Percentiles rank a stretch among this genome's conserved stretches.
Conservation (phyloP, 2,797 vertebrate species). For the Ptychobarbus kaznakovi region DNA sequence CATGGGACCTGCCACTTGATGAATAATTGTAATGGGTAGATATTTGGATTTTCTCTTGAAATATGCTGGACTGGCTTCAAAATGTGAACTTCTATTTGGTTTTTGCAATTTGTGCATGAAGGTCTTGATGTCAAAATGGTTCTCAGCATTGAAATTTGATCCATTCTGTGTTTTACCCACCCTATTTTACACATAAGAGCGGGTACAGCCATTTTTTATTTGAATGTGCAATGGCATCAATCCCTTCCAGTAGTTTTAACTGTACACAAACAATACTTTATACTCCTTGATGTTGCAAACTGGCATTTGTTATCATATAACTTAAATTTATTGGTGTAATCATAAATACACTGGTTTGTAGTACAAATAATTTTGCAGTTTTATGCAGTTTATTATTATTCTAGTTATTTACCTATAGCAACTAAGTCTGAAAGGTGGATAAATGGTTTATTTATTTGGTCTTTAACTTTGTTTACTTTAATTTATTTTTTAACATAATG, state of each 20-base stretch:
- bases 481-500: not conserved
- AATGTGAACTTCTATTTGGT: not conserved
- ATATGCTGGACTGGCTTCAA: not conserved
- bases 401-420: not conserved
- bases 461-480: not conserved
- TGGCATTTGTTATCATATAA: not conserved
- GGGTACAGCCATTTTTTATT: not conserved
- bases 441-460: not conserved
- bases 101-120: not conserved
- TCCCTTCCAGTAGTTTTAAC: not conserved
- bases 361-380: not conserved
- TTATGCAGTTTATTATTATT: not conserved
- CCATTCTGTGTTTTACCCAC: not conserved
- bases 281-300: not conserved
- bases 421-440: not conserved
- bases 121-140: not conserved
- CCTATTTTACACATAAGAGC: not conserved
- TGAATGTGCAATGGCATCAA: not conserved
- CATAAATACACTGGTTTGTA: not conserved
- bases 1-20: conserved; percentile 41
- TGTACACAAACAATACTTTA: not conserved
- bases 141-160: not conserved
- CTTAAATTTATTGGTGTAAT: not conserved
- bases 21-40: conserved; percentile 7
- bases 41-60: conserved; percentile 13